Evolutionary conservation across 1,140 invertebrate species (phyloP), one percentile per base, ranked within the genome.

Genomic region (Hycleus phaleratus): DNA sequence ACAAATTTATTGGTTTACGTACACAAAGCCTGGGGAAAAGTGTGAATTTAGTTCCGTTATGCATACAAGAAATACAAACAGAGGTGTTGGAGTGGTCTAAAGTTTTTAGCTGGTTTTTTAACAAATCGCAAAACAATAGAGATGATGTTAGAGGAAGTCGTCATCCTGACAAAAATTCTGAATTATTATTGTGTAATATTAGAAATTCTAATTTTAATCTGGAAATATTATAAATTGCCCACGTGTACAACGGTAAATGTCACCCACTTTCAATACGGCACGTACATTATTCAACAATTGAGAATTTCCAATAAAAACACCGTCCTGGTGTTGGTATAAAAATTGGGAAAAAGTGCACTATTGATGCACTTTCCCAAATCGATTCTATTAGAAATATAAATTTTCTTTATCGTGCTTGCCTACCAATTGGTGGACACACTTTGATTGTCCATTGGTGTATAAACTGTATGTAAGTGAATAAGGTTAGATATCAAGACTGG

Each of bases 401-500:
- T 46, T 46, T 38, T 45, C 26, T 45, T 26, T 42, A 11, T 42
- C 51, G 38, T 53, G 44, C 51, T 53, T 53, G 42, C 12, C 42
- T 26, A 46, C 12, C 51, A 45, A 45, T 53, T 53, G 51, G 51
- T 53, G 51, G 51, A 46, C 51, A 53, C 51, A 53, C 51, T 53
- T 53, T 53, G 26, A 26, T 53, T 7, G 51, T 53, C 51, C 62
- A 62, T 71, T 66, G 61, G 32, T 32, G 7, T 32, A 32, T 32
- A 18, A 18, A 18, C 18, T 18, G 32, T 7, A 32, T 55, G 62
- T 46, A 64, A 69, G 58, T 56, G 65, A 72, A 72, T 68, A 72
- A 71, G 69, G 71, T 71, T 71, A 68, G 60, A 66, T 64, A 66
- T 65, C 46, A 58, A 62, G 64, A 64, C 66, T 65, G 64, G 63